These are phyloP conservation scores for Elephantulus edwardii DNA, from an alignment of 2,113 vertebrate genomes.

Conservation along the genomic window DNA sequence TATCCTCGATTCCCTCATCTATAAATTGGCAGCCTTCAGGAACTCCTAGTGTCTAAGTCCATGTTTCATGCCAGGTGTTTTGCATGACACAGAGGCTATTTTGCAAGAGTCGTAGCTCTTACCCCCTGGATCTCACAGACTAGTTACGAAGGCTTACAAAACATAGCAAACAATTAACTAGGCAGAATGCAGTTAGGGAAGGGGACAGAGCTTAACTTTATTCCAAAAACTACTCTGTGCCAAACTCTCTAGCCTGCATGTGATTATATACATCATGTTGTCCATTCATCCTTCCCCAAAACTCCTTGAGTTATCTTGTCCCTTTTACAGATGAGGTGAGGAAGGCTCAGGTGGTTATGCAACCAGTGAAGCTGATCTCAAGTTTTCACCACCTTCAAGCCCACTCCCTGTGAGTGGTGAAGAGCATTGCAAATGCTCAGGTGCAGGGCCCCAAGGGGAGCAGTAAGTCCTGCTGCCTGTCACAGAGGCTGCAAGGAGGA, in stretches of 20 bases:
- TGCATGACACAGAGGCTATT: too few species aligned
- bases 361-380: background rate
- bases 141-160: rapidly evolving
- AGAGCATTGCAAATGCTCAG: background rate
- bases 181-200: background rate
- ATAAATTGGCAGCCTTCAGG: background rate
- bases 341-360: background rate
- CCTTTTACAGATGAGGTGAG: background rate
- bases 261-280: background rate
- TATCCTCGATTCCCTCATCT: background rate
- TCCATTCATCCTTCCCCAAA: background rate
- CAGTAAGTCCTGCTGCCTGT: background rate
- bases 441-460: background rate
- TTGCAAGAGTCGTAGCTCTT: too few species aligned
- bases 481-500: background rate
- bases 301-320: background rate
- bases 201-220: rapidly evolving
- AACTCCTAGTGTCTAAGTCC: background rate
- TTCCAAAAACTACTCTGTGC: background rate
- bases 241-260: background rate
- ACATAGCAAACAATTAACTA: background rate
- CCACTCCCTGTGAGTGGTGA: background rate
- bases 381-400: background rate
- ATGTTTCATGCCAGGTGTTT: background rate
- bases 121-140: rapidly evolving